Evolutionary conservation across 2,888 invertebrate species (phyloP), one percentile per base, ranked within the genome.

Genomic region (Nymphalis polychloros): DNA sequence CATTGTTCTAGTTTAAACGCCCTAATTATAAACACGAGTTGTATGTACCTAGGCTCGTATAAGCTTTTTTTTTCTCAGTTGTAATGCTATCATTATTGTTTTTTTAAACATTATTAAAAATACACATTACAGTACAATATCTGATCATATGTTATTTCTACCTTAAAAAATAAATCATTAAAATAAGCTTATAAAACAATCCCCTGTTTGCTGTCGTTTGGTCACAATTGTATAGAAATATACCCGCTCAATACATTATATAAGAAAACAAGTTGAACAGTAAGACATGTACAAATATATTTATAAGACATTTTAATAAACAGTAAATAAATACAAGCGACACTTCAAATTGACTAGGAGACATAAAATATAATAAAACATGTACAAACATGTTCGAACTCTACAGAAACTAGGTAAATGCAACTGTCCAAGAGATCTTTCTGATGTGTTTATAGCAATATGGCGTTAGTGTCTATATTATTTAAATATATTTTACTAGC

Each of bases 401-500:
- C 49, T 41, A 35, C 31, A 20, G 48, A 57, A 70, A 67, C 64
- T 60, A 63, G 31, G 59, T 61, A 69, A 71, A 71, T 65, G 61
- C 35, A n/a, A 16, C 41, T 10, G 47, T 41, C 47, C 48, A 17
- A 48, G 64, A 63, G n/a, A 59, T 62, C 41, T 63, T 64, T 66
- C 23, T 68, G 67, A 70, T 69, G 67, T 76, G 71, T 76, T 71
- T 75, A 73, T 73, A 70, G 52, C 68, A 63, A 53, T 57, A 64
- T 70, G 17, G 41, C n/a, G 35, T 47, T 48, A 41, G 71, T 63
- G 60, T 65, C 59, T 62, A 61, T 48, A 66, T 63, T 68, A 55
- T 31, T 17, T 27, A 57, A 57, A 55, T 55, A 17, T 31, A 55
- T 63, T 10, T 55, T 55, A 55, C 41, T 63, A 46, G 27, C 27